Base-by-base conservation (phyloP, 2,888 invertebrate genomes). In the Pediacus dermestoides region DNA sequence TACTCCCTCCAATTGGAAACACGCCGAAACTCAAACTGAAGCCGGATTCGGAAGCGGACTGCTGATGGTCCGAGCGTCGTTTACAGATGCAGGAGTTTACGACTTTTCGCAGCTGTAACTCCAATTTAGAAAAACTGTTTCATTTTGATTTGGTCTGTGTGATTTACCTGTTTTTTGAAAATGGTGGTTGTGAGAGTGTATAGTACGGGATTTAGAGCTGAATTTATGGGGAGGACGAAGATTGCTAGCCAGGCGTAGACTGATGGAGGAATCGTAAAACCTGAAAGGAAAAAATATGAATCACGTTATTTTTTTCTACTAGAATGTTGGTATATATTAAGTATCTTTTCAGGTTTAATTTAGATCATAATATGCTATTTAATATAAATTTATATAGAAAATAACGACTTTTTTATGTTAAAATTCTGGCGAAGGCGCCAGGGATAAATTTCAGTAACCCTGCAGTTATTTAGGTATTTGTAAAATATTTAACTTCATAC, bases 241-340 rank as follows among this genome's bases (percentile, higher is more conserved):
- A 80, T 75, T 0, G 78, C 78, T 43, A 80, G 55, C 76, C 77
- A 78, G 4, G 77, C 79, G 52, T 80, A 79, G 4, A 79, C 54
- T 33, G 71, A 68, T 27, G 74, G 68, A 3, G 74, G 74, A 32
- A 78, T 74, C 10, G 67, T 60, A 16, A 72, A 67, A 27, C 78
- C 78, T 78, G n/a, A n/a, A n/a, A n/a, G n/a, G n/a, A n/a, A n/a
- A n/a, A n/a, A n/a, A n/a, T n/a, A n/a, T n/a, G n/a, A n/a, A n/a
- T n/a, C n/a, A n/a, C n/a, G n/a, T n/a, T n/a, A n/a, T n/a, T n/a
- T n/a, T n/a, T n/a, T n/a, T n/a, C n/a, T n/a, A n/a, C n/a, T n/a
- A n/a, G n/a, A n/a, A n/a, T n/a, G n/a, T n/a, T n/a, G n/a, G n/a
- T n/a, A n/a, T n/a, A n/a, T n/a, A n/a, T n/a, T n/a, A n/a, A n/a